Evolutionary conservation across 37 sponge, comb jelly and placozoan species (phyloP).

Genomic region (Aplysina aerophoba): DNA sequence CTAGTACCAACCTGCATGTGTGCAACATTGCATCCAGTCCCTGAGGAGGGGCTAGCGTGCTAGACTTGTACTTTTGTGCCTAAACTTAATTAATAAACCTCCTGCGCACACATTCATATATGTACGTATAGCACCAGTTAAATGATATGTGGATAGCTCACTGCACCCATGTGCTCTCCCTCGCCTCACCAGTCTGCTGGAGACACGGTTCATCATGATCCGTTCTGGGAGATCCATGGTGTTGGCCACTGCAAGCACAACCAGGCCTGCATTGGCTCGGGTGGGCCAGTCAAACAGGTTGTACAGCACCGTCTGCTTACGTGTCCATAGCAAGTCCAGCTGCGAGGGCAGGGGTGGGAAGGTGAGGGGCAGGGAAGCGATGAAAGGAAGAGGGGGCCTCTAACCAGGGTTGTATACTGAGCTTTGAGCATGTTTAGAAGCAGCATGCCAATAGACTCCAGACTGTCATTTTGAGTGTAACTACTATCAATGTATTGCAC

Average conservation of each 20-base stretch:
- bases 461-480: too few relatives aligned
- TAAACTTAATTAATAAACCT: not conserved
- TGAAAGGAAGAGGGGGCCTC: too few relatives aligned
- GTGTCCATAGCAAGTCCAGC: slow-evolving; percentile 93
- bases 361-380: not conserved
- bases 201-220: slow-evolving; percentile 80
- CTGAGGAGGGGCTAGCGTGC: too few relatives aligned
- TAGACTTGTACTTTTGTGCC: too few relatives aligned
- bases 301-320: slow-evolving; percentile 94
- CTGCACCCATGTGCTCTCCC: too few relatives aligned
- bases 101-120: not conserved
- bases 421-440: too few relatives aligned
- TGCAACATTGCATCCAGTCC: not conserved
- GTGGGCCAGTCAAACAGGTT: slow-evolving; percentile 97
- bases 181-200: slow-evolving; percentile 88
- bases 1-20: not conserved
- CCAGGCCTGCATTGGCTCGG: slow-evolving; percentile 62
- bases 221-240: slow-evolving; percentile 99
- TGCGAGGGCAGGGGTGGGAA: slow-evolving; percentile 7
- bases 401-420: too few relatives aligned
- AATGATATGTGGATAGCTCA: too few relatives aligned
- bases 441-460: too few relatives aligned
- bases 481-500: too few relatives aligned
- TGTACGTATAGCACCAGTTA: too few relatives aligned
- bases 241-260: slow-evolving; percentile 95